phyloP scores from a whole-genome alignment of 2,888 invertebrate genomes.

The Ctenicera cuprea region DNA sequence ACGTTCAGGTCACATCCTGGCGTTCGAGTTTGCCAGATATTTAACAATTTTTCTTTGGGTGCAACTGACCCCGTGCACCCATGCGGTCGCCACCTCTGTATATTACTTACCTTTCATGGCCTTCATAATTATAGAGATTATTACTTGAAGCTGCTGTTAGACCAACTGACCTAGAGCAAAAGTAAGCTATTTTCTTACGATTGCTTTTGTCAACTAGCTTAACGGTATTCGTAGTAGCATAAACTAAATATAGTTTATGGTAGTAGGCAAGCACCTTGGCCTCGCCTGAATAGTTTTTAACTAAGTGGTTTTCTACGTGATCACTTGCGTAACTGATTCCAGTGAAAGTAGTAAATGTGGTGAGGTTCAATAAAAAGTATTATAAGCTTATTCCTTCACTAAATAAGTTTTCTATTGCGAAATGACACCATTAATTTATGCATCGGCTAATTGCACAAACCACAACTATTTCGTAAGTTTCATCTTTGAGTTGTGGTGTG shows the following conservation, averaged over 20 bases:
- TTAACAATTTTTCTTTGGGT: too few relatives aligned
- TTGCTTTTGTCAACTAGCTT: constrained; percentile 17
- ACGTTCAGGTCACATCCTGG: too few relatives aligned
- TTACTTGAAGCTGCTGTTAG: background rate
- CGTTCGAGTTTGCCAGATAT: too few relatives aligned
- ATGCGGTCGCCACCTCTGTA: too few relatives aligned
- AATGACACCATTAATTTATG: too few relatives aligned
- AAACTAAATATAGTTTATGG: too few relatives aligned
- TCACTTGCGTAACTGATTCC: constrained; percentile 20
- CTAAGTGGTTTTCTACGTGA: constrained; percentile 1
- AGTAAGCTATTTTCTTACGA: background rate
- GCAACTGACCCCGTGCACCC: too few relatives aligned
- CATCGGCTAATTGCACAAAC: too few relatives aligned
- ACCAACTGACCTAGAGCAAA: constrained; percentile 13
- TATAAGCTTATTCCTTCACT: background rate
- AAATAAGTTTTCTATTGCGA: background rate
- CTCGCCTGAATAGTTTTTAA: constrained; percentile 22
- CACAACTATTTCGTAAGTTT: too few relatives aligned
- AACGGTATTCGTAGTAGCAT: constrained; percentile 20
- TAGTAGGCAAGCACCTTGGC: background rate
- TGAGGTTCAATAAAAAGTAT: constrained; percentile 1
- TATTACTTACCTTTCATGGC: too few relatives aligned
- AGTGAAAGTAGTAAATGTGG: constrained; percentile 20
- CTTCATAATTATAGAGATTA: background rate
- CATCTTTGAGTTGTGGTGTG: too few relatives aligned